phyloP scores from a whole-genome alignment of 2,113 vertebrate genomes.

The Lonchura striata region DNA sequence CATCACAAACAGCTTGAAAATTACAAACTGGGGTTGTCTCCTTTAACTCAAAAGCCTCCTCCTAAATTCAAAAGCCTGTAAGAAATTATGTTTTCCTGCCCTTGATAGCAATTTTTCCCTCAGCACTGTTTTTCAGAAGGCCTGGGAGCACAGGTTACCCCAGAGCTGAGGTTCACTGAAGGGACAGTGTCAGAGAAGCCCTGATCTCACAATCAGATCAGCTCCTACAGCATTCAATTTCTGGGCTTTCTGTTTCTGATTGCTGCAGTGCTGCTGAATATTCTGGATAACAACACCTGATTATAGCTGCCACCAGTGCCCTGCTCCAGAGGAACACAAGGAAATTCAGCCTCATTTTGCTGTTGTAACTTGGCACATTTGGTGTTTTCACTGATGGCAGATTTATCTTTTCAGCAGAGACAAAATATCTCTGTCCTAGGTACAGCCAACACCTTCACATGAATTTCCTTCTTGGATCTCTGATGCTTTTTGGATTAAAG shows the following conservation, averaged over 20 bases:
- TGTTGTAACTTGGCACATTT: background rate
- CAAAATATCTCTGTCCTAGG: background rate
- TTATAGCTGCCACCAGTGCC: background rate
- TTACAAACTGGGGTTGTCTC: background rate
- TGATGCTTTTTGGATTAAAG: background rate
- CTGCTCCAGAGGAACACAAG: background rate
- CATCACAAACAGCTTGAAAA: background rate
- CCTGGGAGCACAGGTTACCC: background rate
- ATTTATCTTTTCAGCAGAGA: background rate
- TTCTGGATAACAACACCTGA: background rate
- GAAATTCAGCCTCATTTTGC: background rate
- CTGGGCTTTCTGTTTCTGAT: background rate
- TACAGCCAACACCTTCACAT: background rate
- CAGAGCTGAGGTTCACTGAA: background rate
- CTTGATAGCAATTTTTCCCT: background rate
- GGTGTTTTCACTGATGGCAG: background rate
- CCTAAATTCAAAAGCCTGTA: background rate
- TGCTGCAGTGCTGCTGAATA: background rate
- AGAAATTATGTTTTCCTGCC: background rate
- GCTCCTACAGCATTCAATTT: background rate
- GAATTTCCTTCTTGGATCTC: background rate
- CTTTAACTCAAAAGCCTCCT: background rate
- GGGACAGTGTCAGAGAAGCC: background rate
- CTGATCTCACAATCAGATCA: background rate
- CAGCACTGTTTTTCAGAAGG: background rate